Evolutionary conservation across 1,140 invertebrate genomes (phyloP).

Genomic region (Mizuhopecten yessoensis): DNA sequence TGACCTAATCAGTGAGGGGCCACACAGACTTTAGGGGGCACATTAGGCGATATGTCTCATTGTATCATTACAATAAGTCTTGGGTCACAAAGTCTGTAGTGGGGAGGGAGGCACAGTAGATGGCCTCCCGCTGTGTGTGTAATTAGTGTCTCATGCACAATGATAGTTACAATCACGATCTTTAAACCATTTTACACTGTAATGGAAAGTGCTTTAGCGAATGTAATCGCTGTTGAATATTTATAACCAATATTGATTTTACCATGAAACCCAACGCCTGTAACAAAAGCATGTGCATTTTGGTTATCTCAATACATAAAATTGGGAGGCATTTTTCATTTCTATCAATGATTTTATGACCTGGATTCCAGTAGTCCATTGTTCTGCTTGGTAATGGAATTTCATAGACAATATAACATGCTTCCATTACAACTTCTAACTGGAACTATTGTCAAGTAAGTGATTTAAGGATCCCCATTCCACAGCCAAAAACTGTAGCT

Average conservation of each 20-base stretch:
- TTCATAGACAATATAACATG: not conserved
- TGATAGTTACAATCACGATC: not conserved
- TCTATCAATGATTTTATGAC: not conserved
- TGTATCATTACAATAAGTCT: too few relatives aligned
- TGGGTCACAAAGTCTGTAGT: too few relatives aligned
- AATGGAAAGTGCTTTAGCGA: too few relatives aligned
- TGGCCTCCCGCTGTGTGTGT: not conserved
- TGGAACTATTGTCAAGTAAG: too few relatives aligned
- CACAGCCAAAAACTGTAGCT: too few relatives aligned
- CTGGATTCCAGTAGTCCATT: not conserved
- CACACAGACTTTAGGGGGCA: too few relatives aligned
- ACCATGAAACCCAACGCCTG: not conserved
- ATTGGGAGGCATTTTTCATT: not conserved
- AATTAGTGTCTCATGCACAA: not conserved
- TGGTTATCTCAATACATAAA: not conserved
- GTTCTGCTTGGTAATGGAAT: not conserved
- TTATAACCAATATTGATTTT: slow-evolving; percentile 15
- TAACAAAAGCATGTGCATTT: not conserved
- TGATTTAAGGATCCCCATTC: too few relatives aligned
- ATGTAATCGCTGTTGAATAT: not conserved
- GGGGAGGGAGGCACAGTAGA: too few relatives aligned
- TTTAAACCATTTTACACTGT: not conserved
- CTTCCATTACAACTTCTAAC: too few relatives aligned
- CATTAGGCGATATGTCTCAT: too few relatives aligned
- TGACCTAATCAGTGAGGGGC: too few relatives aligned